A percentile compares a stretch with the other conserved stretches of the same genome.
These are phyloP conservation scores for Entosphenus tridentatus DNA, from an alignment of 2,113 vertebrate species.

Conservation along the genomic window DNA sequence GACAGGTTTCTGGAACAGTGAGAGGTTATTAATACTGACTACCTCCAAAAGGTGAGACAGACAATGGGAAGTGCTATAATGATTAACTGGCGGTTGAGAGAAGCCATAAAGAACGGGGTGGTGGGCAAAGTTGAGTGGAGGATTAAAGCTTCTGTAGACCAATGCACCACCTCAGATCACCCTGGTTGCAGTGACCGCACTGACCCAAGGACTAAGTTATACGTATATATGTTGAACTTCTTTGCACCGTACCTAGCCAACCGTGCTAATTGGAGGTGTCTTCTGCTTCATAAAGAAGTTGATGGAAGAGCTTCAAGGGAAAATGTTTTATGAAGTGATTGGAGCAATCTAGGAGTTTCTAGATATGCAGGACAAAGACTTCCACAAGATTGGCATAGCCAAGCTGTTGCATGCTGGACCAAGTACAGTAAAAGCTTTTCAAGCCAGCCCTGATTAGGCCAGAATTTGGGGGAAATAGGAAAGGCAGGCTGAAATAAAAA, in stretches of 20 bases:
- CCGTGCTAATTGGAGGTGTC: too few species aligned
- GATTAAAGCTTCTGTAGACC: neutral
- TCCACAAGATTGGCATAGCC: neutral
- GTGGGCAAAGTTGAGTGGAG: neutral
- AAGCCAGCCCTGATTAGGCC: too few species aligned
- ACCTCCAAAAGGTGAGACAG: neutral
- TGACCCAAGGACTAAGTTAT: neutral
- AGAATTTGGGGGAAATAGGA: too few species aligned
- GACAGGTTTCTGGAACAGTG: neutral
- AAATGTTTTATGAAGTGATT: neutral
- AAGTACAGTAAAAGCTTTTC: neutral
- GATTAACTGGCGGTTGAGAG: slow-evolving; percentile 5
- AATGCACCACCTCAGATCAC: neutral
- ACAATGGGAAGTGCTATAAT: neutral
- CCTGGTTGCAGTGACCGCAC: slow-evolving; percentile 2
- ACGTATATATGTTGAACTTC: too few species aligned
- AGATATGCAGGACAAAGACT: neutral
- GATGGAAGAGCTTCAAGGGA: neutral
- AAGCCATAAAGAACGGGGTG: neutral
- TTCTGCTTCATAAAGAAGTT: neutral
- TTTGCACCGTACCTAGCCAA: too few species aligned
- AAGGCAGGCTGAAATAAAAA: too few species aligned
- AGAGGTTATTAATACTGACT: neutral
- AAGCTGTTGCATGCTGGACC: slow-evolving; percentile 2
- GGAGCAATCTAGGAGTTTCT: neutral